Conservation (phyloP, 2,113 vertebrate genomes). For the Recurvirostra avosetta region DNA sequence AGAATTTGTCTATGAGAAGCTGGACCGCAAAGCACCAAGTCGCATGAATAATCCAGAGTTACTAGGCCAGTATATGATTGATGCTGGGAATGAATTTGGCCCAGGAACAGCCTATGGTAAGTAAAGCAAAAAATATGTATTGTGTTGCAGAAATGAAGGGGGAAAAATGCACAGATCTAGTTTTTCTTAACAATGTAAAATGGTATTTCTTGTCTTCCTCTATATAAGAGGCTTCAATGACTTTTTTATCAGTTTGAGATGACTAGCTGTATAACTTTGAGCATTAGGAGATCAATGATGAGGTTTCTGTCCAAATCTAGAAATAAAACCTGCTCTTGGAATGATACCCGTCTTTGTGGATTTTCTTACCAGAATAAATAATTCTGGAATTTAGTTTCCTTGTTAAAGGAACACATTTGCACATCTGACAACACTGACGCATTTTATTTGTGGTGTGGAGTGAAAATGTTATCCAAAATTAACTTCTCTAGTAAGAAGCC, state of each 20-base stretch:
- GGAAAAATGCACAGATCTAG: background rate
- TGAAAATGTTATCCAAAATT: background rate
- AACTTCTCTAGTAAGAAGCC: background rate
- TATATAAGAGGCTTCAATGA: background rate
- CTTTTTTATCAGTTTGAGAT: background rate
- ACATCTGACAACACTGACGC: background rate
- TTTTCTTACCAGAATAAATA: background rate
- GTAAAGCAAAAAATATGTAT: slow-evolving; percentile 2
- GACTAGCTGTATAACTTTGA: background rate
- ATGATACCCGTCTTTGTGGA: background rate
- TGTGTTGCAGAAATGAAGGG: background rate
- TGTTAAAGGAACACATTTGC: background rate
- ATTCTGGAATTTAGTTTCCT: background rate
- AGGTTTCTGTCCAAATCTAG: background rate
- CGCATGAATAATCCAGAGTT: slow-evolving; percentile 94
- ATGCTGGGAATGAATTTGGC: slow-evolving; percentile 93
- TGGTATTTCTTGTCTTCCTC: background rate
- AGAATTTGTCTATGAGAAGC: slow-evolving; percentile 97
- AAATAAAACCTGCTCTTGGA: background rate
- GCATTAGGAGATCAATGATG: background rate
- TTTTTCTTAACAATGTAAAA: background rate
- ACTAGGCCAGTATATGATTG: slow-evolving; percentile 93
- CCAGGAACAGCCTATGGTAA: slow-evolving; percentile 96
- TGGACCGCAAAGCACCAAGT: slow-evolving; percentile 94
- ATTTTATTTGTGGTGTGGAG: background rate